These are phyloP conservation scores for Scomber scombrus DNA, from an alignment of 2,113 vertebrate genomes.

Conservation along the genomic window DNA sequence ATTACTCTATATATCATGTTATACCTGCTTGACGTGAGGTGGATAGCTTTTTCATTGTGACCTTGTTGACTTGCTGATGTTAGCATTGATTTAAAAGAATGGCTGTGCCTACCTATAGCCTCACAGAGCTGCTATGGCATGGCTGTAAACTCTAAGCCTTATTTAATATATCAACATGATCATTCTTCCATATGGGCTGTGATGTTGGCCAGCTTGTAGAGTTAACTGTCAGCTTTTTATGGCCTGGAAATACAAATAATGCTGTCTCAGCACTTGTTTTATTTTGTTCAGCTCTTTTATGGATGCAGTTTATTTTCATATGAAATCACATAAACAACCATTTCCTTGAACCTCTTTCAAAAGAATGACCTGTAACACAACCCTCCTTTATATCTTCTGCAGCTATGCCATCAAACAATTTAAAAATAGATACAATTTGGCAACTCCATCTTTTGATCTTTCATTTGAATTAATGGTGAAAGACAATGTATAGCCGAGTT, in stretches of 20 bases:
- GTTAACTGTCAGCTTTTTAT: not conserved
- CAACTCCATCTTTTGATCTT: not conserved
- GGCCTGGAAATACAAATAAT: not conserved
- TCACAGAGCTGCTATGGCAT: no score
- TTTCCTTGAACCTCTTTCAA: conserved; percentile 2
- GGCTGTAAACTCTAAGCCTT: no score
- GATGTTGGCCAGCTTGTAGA: not conserved
- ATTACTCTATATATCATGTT: no score
- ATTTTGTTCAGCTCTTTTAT: not conserved
- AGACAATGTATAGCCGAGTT: not conserved
- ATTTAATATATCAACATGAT: not conserved
- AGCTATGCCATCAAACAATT: not conserved
- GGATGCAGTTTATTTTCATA: conserved; percentile 13
- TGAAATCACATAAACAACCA: not conserved
- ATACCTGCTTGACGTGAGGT: no score
- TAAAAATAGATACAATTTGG: not conserved
- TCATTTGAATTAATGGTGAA: not conserved
- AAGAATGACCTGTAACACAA: not conserved
- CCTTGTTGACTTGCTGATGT: no score
- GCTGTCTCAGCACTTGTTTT: not conserved
- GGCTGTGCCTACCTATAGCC: no score
- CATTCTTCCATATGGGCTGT: not conserved
- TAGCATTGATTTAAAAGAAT: no score
- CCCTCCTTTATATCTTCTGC: not conserved
- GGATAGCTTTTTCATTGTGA: no score